Evolutionary conservation across 2,888 invertebrate species (phyloP).

Genomic region (Acrobasis consociella): DNA sequence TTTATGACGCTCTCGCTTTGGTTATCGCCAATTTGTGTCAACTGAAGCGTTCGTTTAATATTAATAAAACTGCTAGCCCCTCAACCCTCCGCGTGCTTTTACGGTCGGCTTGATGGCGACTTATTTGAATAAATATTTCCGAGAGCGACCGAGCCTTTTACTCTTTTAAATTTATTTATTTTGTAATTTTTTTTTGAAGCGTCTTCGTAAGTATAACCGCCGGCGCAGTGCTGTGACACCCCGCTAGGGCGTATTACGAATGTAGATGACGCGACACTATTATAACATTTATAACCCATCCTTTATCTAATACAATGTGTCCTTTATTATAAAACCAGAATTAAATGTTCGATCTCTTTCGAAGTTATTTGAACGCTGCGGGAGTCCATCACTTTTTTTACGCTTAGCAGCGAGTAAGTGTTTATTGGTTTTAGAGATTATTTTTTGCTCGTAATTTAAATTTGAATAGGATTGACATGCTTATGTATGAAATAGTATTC

Average conservation of each 20-base stretch:
- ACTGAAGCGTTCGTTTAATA: conserved; percentile 80
- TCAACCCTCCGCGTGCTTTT: conserved; percentile 76
- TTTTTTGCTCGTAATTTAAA: conserved; percentile 51
- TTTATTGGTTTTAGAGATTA: conserved; percentile 66
- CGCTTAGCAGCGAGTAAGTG: conserved; percentile 61
- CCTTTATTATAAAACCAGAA: conserved; percentile 77
- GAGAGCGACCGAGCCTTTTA: conserved; percentile 56
- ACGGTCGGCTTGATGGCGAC: conserved; percentile 78
- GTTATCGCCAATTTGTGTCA: conserved; percentile 81
- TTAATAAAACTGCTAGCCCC: conserved; percentile 78
- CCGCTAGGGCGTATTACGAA: conserved; percentile 71
- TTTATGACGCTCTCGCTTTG: conserved; percentile 69
- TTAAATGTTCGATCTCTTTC: conserved; percentile 73
- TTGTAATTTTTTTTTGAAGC: conserved; percentile 55
- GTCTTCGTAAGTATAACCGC: conserved; percentile 44
- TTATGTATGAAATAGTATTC: conserved; percentile 38
- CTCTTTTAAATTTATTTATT: conserved; percentile 68
- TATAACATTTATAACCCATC: conserved; percentile 76
- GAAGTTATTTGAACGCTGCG: conserved; percentile 71
- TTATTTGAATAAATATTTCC: conserved; percentile 81
- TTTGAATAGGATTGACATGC: conserved; percentile 58
- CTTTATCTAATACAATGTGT: conserved; percentile 78
- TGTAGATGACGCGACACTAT: conserved; percentile 78
- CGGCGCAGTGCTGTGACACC: conserved; percentile 56
- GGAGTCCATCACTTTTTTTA: conserved; percentile 70